Conservation (phyloP, 2,888 invertebrate species). For the Trissolcus japonicus region DNA sequence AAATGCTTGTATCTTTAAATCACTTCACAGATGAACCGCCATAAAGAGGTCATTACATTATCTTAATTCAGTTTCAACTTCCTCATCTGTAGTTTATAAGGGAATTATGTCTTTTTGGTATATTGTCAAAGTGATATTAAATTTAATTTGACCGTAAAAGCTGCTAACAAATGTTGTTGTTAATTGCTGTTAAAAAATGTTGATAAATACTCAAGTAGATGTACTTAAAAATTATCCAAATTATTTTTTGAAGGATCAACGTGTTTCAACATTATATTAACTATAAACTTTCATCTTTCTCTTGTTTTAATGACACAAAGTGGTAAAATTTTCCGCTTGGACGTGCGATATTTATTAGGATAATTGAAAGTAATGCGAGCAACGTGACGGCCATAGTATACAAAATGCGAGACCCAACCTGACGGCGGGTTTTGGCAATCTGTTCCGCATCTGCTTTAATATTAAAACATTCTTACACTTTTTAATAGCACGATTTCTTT, state of each 20-base stretch:
- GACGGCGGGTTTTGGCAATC: conserved; percentile 25
- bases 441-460: conserved; percentile 25
- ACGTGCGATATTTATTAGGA: conserved; percentile 36
- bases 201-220: too few relatives aligned
- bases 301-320: too few relatives aligned
- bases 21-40: conserved; percentile 52
- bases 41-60: conserved; percentile 45
- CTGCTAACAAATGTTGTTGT: too few relatives aligned
- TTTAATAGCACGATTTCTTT: conserved; percentile 16
- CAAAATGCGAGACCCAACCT: conserved; percentile 22
- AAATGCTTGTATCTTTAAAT: conserved; percentile 53
- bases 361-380: conserved; percentile 41
- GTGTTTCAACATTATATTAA: too few relatives aligned
- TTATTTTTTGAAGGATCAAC: too few relatives aligned
- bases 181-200: too few relatives aligned
- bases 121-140: too few relatives aligned
- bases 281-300: too few relatives aligned
- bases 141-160: too few relatives aligned
- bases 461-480: conserved; percentile 29
- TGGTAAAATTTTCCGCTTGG: conserved; percentile 3
- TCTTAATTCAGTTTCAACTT: conserved; percentile 47
- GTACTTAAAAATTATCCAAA: too few relatives aligned
- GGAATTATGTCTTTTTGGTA: background rate
- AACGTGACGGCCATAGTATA: conserved; percentile 40
- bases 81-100: conserved; percentile 21